Base-by-base conservation (phyloP, 1,140 invertebrate genomes). In the Maniola jurtina region DNA sequence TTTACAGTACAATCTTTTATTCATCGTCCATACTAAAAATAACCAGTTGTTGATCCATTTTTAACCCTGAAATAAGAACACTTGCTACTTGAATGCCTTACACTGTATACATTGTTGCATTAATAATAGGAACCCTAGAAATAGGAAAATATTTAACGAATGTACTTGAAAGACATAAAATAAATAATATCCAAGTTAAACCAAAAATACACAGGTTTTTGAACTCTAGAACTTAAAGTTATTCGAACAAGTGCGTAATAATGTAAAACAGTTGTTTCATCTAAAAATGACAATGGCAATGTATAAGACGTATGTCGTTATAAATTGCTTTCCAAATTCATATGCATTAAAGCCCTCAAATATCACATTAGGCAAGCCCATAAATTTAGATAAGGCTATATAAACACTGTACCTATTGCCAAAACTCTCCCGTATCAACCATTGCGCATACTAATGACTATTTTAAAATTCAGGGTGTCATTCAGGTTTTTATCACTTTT, bases 401-500 rank as follows among this genome's bases (percentile, higher is more conserved):
- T 16, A 40, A 38, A 57, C 55, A 11, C 16, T 57, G 13, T 57
- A 57, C 34, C 55, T 38, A 38, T 70, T 67, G 73, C 71, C 71
- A 61, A 67, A 72, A 75, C 54, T 73, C 67, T 80, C 73, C 73
- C 77, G 76, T 71, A 78, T 81, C 50, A 48, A 60, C 42, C n/a
- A 61, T 38, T 11, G 15, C 33, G 80, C 70, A 84, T 84, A 75
- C 79, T 71, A 79, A 84, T 79, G 55, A 47, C 14, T 47, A 45
- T 71, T 64, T 81, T 79, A 61, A 71, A 77, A 77, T 84, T 77
- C 74, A 80, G 45, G 38, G 55, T 64, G 59, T 65, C 68, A 42
- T 72, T 71, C 68, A 68, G 69, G 67, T 66, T 78, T 74, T 83
- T 76, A 80, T 68, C 64, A 71, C 67, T 63, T 76, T 77, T 76